Percentiles rank a stretch among this genome's conserved stretches.
phyloP scores from a whole-genome alignment of 2,113 vertebrate genomes.

The Pluvialis apricaria region DNA sequence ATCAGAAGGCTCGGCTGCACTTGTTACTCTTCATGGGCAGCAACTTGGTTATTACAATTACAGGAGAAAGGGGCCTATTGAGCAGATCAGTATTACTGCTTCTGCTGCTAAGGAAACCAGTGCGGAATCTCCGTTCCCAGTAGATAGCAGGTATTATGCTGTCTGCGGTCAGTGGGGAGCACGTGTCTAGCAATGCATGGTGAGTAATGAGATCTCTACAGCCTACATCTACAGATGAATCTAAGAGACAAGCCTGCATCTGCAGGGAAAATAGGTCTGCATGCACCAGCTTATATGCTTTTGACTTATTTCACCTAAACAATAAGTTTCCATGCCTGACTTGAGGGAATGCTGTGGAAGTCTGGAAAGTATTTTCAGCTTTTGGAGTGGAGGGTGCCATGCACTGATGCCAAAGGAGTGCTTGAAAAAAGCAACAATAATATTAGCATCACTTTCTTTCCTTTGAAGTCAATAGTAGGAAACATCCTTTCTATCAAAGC shows the following conservation, averaged over 20 bases:
- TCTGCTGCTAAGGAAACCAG: slow-evolving; percentile 48
- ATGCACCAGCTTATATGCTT: neutral
- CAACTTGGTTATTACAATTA: neutral
- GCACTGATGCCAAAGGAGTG: slow-evolving; percentile 14
- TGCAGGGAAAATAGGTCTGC: neutral
- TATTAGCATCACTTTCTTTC: slow-evolving; percentile 5
- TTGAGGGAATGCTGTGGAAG: neutral
- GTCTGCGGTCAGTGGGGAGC: neutral
- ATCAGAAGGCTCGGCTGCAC: neutral
- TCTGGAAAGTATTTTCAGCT: slow-evolving; percentile 37
- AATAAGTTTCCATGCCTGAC: neutral
- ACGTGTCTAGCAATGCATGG: neutral
- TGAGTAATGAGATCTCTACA: neutral
- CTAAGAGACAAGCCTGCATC: neutral
- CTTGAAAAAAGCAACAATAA: neutral
- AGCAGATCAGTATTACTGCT: neutral
- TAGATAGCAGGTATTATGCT: neutral
- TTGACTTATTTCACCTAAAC: neutral
- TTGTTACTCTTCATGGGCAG: neutral
- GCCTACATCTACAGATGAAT: neutral
- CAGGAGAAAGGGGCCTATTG: neutral
- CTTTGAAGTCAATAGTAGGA: slow-evolving; percentile 35
- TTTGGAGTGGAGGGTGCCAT: neutral
- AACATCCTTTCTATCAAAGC: slow-evolving; percentile 10
- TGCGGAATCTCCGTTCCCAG: neutral